A percentile compares a stretch with the other conserved stretches of the same genome.
Evolutionary conservation across 2,797 vertebrate species (phyloP).

Genomic region (Lophura swinhoii): DNA sequence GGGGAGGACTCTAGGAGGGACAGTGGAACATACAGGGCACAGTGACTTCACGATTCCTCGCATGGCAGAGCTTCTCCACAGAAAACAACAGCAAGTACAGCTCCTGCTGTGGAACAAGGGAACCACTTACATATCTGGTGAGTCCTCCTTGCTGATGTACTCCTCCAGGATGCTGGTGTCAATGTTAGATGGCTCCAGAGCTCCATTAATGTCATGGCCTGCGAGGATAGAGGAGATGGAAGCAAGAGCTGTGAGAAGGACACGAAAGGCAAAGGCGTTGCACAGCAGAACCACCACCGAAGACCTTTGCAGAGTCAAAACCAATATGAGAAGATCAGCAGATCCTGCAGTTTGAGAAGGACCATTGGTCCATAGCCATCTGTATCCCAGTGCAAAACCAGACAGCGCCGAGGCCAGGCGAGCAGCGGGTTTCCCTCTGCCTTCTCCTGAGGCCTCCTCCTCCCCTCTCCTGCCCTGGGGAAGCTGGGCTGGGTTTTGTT

Average conservation of each 20-base stretch:
- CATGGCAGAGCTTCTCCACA: no score
- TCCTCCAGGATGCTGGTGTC: constrained; percentile 99
- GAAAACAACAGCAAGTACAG: no score
- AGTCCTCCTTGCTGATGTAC: constrained; percentile 99
- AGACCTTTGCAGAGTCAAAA: background rate
- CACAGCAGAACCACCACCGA: background rate
- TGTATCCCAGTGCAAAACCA: background rate
- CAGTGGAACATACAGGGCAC: no score
- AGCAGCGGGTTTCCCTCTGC: background rate
- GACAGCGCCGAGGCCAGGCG: background rate
- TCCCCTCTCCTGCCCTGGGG: background rate
- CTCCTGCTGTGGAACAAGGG: background rate
- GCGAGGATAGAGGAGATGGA: background rate
- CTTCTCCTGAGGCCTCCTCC: background rate
- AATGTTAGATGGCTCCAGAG: constrained; percentile 96
- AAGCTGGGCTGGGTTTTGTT: constrained; percentile 56
- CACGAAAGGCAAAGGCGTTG: background rate
- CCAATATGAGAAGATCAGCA: background rate
- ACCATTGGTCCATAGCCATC: background rate
- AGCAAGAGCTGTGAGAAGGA: background rate
- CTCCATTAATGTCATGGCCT: constrained; percentile 99
- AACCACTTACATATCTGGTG: constrained; percentile 93
- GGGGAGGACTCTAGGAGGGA: no score
- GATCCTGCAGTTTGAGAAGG: background rate
- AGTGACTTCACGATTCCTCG: no score